Conservation (phyloP, 2,888 invertebrate species). For the Drosophila parthenogenetica region DNA sequence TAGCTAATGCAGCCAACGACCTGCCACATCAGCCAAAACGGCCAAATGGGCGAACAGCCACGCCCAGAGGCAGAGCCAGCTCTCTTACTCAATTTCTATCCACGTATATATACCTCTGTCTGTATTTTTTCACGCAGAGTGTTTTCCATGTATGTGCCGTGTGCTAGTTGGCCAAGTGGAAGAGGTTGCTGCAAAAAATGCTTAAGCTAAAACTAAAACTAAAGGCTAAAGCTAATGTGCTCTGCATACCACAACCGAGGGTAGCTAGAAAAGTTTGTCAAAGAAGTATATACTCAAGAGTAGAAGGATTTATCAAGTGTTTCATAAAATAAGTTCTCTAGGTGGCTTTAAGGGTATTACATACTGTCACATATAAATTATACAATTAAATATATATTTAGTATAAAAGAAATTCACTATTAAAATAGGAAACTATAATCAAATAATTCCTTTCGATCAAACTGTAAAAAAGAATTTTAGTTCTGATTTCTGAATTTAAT, state of each 20-base stretch:
- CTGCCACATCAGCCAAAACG: constrained; percentile 57
- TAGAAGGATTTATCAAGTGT: too few species aligned
- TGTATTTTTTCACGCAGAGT: neutral
- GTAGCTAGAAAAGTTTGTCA: constrained; percentile 2
- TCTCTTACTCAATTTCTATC: neutral
- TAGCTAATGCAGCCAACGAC: constrained; percentile 74
- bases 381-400: too few species aligned
- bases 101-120: neutral
- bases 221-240: constrained; percentile 64
- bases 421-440: too few species aligned
- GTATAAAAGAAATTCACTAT: too few species aligned
- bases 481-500: too few species aligned
- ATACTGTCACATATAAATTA: too few species aligned
- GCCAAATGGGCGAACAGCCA: constrained; percentile 20
- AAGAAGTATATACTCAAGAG: too few species aligned
- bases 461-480: too few species aligned
- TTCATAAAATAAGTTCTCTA: too few species aligned
- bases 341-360: too few species aligned
- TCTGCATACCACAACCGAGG: constrained; percentile 41
- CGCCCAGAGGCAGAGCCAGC: constrained; percentile 26
- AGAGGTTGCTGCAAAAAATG: constrained; percentile 55
- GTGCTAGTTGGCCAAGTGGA: constrained; percentile 55
- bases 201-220: constrained; percentile 58
- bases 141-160: constrained; percentile 3
- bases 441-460: too few species aligned